Evolutionary conservation across 2,113 vertebrate species (phyloP), one percentile per base, ranked within the genome.

Genomic region (Emydocephalus ijimae): DNA sequence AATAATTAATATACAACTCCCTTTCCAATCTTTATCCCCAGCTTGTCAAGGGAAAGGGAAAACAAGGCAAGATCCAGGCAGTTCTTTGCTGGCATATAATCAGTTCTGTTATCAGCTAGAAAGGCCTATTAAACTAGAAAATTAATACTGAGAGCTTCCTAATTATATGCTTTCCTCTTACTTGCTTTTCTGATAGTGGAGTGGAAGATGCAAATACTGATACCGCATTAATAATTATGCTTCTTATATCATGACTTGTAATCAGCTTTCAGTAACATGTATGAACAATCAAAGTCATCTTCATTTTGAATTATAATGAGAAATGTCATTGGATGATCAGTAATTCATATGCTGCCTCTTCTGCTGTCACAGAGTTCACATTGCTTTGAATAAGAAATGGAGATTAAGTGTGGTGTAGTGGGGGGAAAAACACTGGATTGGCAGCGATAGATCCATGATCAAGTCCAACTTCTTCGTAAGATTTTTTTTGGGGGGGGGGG

Each of bases 131-230:
- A 97, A 97, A 95, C 48, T 88, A 94, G 91, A 96, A 97, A 97
- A 97, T 97, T 94, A 97, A 96, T 96, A 95, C 93, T 96, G 95
- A 97, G 96, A 97, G 96, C 94, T 96, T 97, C 93, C 93, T 97
- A 97, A 97, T 97, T 98, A 97, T 97, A 97, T 91, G 95, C 91
- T 95, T 96, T 95, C 94, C 94, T 97, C 96, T 97, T 96, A 97
- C 95, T 97, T 93, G 94, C 93, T 97, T 94, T 81, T 95, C 94
- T 96, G 95, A 97, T 94, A 96, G 94, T 64, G 87, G 93, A 96
- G 93, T 93, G 86, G 89, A 95, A 96, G 96, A 96, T 43, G 39
- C 61, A 88, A 91, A 52, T 90, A 89, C 94, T 94, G 93, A 97
- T 96, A 93, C 90, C 59, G 91, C 29, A 57, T 90, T 94, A 95